A percentile compares a stretch with the other conserved stretches of the same genome.
These are phyloP conservation scores for Hydropsyche betteni DNA, from an alignment of 2,888 invertebrate species.

Conservation along the genomic window DNA sequence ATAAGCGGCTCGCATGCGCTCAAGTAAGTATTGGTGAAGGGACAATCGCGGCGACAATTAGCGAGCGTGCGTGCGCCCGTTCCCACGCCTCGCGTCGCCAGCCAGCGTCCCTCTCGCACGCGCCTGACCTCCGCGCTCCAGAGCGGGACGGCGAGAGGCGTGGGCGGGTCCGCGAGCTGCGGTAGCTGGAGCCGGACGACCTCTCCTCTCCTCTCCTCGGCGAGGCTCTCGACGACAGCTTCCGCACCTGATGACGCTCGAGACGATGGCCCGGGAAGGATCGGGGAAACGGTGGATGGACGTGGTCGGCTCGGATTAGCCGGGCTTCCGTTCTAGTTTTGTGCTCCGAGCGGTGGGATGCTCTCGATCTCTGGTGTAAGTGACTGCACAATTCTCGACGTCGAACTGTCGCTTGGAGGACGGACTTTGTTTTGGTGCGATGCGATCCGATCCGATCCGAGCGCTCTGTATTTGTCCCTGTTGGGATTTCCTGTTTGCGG, in stretches of 20 bases:
- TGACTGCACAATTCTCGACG: too few relatives aligned
- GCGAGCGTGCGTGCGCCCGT: slow-evolving; percentile 6
- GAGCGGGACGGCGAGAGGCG: background rate
- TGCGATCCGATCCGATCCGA: too few relatives aligned
- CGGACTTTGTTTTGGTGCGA: too few relatives aligned
- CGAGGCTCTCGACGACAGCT: background rate
- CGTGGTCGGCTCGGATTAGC: background rate
- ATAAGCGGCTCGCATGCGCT: too few relatives aligned
- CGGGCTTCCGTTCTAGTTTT: background rate
- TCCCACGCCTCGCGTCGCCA: background rate
- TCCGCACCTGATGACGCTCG: too few relatives aligned
- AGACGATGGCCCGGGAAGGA: background rate
- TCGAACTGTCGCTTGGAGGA: too few relatives aligned
- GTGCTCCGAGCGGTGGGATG: background rate
- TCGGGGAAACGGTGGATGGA: background rate
- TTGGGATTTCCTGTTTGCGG: too few relatives aligned
- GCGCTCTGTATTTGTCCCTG: too few relatives aligned
- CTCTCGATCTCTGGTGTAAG: background rate
- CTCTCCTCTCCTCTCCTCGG: background rate
- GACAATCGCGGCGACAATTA: slow-evolving; percentile 16
- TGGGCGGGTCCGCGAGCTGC: slow-evolving; percentile 13
- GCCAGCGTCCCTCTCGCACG: background rate
- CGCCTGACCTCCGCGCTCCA: background rate
- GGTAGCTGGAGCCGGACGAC: background rate
- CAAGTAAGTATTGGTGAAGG: too few relatives aligned